These are phyloP conservation scores for Drosophila malerkotliana DNA, from an alignment of 1,140 invertebrate species.

Conservation along the genomic window DNA sequence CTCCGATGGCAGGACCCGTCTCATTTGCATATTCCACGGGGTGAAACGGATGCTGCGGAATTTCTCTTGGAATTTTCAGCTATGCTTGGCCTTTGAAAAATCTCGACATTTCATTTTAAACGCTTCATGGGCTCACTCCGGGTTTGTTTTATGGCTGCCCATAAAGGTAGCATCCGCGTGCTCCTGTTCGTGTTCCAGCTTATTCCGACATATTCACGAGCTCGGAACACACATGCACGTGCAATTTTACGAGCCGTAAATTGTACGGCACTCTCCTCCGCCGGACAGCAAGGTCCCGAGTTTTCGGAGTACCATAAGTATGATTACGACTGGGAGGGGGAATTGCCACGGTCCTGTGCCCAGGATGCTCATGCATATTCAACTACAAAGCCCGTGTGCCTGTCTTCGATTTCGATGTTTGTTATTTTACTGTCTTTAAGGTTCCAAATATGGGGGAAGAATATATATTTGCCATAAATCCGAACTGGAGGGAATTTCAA, in stretches of 20 bases:
- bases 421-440: conserved; percentile 20
- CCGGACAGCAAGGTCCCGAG: conserved; percentile 23
- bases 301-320: conserved; percentile 21
- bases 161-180: conserved; percentile 29
- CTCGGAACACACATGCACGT: conserved; percentile 28
- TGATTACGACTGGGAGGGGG: conserved; percentile 25
- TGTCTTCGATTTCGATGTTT: conserved; percentile 14
- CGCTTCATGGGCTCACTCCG: conserved; percentile 39
- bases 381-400: not conserved
- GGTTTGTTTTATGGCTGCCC: conserved; percentile 61
- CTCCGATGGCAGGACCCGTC: not conserved
- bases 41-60: not conserved
- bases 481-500: conserved; percentile 9
- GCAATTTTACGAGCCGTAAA: conserved; percentile 69
- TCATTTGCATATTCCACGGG: conserved; percentile 42
- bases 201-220: conserved; percentile 34
- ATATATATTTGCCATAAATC: not conserved
- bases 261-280: conserved; percentile 48
- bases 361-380: conserved; percentile 31
- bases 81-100: conserved; percentile 18
- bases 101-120: conserved; percentile 58
- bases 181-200: conserved; percentile 6
- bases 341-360: not conserved
- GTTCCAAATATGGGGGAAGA: not conserved
- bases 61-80: conserved; percentile 11